Evolutionary conservation across 2,888 invertebrate genomes (phyloP).

Genomic region (Dasysyrphus tricinctus): DNA sequence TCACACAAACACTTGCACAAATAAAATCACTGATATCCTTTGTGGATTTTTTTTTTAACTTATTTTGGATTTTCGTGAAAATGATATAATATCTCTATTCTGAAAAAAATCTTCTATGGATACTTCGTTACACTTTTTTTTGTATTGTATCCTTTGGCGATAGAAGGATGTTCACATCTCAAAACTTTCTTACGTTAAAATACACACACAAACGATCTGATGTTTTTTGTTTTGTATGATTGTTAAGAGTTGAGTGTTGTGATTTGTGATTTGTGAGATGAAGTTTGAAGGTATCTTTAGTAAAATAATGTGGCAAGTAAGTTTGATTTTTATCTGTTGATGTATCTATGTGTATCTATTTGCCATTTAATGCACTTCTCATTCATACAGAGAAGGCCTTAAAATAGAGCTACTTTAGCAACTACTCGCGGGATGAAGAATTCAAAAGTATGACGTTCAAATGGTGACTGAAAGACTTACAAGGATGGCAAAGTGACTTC

Average conservation of each 20-base stretch:
- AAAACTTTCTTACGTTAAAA: conserved; percentile 23
- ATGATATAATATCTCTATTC: conserved; percentile 38
- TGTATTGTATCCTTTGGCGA: conserved; percentile 22
- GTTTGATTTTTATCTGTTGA: conserved; percentile 25
- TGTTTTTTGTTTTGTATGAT: conserved; percentile 1
- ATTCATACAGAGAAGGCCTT: conserved; percentile 27
- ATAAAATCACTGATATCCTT: conserved; percentile 51
- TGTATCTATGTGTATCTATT: conserved; percentile 44
- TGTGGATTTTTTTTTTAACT: conserved; percentile 33
- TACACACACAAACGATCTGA: conserved; percentile 35
- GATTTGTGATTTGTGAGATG: conserved; percentile 40
- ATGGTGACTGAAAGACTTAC: conserved; percentile 60
- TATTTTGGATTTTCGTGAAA: conserved; percentile 25
- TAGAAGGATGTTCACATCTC: conserved; percentile 61
- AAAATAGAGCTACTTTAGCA: conserved; percentile 21
- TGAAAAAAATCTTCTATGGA: conserved; percentile 20
- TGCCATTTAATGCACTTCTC: conserved; percentile 45
- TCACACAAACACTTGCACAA: conserved; percentile 35
- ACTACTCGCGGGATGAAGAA: conserved; percentile 55
- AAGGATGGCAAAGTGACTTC: conserved; percentile 39
- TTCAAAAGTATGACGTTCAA: conserved; percentile 66
- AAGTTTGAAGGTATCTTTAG: conserved; percentile 14
- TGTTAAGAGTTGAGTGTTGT: conserved; percentile 5
- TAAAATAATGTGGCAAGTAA: conserved; percentile 42
- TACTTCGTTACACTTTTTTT: conserved; percentile 13